Evolutionary conservation across 2,888 invertebrate genomes (phyloP), one percentile per base, ranked within the genome.

Genomic region (Polydrusus cervinus): DNA sequence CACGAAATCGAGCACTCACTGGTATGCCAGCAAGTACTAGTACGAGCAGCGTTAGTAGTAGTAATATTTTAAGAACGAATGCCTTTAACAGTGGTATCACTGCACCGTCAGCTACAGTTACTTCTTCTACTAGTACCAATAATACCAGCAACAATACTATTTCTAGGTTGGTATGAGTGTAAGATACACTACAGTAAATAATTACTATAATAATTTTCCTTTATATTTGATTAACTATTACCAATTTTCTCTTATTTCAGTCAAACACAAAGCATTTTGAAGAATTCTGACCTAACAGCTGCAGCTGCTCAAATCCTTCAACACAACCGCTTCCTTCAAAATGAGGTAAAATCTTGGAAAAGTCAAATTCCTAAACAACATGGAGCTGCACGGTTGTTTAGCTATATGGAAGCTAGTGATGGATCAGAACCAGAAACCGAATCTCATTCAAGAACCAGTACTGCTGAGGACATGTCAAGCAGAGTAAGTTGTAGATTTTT

Each of bases 331-430:
- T 81, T 86, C 18, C 81, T 86, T 10, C 86, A 86, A 77, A 81
- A 81, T 18, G 85, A 86, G 51, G 78, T 80, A 8, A 86, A 86
- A 77, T 81, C 83, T 3, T 85, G 84, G 81, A 82, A 82, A 55
- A 82, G 81, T 20, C 86, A 87, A 71, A 80, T 85, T 7, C 85
- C 87, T 1, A 87, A 87, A 67, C 87, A 86, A 83, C 90, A 90
- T 79, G 93, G 93, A 78, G 92, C 93, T 71, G 92, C 92, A 80
- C 89, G 92, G 75, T 89, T 93, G 70, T 93, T 93, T 88, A 93
- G 91, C 83, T 93, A 91, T 89, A 90, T 92, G 89, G 93, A 92
- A 88, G 93, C 93, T 78, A 91, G 90, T 80, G 93, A 93, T 88
- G 92, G 92, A 81, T 92, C 92, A 71, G 92, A 91, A 84, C 89